Percentiles rank a stretch among this genome's conserved stretches.
phyloP scores from a whole-genome alignment of 2,888 invertebrate genomes.

The Baccha elongata region DNA sequence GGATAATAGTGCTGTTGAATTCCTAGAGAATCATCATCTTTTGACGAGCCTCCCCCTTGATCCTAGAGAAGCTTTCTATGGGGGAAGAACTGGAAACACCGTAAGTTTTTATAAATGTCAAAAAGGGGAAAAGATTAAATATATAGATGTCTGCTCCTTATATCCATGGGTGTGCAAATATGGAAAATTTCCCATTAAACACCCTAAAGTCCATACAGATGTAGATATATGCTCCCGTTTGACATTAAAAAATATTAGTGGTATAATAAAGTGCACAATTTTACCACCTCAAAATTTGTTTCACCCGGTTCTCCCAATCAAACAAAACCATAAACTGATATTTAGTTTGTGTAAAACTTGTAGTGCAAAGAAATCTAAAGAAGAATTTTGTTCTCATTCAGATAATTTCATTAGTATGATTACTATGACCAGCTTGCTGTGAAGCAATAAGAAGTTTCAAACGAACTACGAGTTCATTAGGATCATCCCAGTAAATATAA shows the following conservation, averaged over 20 bases:
- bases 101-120: neutral
- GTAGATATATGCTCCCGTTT: neutral
- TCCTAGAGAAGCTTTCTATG: constrained; percentile 1
- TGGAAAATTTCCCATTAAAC: constrained; percentile 8
- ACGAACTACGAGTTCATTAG: no score
- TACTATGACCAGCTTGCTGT: no score
- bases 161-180: constrained; percentile 9
- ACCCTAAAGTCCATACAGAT: neutral
- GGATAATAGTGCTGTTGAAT: no score
- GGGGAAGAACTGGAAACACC: neutral
- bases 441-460: no score
- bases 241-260: neutral
- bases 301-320: constrained; percentile 76
- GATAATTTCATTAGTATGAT: no score
- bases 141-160: constrained; percentile 14
- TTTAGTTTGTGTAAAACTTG: constrained; percentile 59
- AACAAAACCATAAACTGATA: constrained; percentile 74
- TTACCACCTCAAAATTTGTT: constrained; percentile 70
- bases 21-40: neutral
- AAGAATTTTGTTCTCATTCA: neutral
- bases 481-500: no score
- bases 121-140: constrained; percentile 23
- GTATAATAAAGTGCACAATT: constrained; percentile 29
- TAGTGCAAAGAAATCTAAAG: neutral
- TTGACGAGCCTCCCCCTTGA: neutral